Evolutionary conservation across 1,140 invertebrate genomes (phyloP).

Genomic region (Brachionus sp.): DNA sequence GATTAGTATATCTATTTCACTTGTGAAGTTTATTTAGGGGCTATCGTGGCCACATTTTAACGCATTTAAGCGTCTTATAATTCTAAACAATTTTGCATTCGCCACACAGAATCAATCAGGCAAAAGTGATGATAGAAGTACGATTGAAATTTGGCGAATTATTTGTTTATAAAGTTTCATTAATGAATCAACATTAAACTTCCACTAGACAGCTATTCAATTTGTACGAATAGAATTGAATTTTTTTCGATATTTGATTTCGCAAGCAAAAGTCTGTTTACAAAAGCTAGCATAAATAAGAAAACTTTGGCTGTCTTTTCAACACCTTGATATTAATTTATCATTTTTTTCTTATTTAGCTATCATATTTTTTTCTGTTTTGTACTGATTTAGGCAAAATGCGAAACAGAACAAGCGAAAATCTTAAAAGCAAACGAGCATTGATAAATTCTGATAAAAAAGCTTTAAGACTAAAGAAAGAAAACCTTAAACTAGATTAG

Average conservation of each 20-base stretch:
- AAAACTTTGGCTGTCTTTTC: constrained; percentile 20
- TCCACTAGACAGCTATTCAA: constrained; percentile 10
- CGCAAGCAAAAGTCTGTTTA: not conserved
- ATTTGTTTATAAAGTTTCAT: not conserved
- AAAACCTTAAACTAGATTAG: constrained; percentile 36
- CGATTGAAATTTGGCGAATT: constrained; percentile 1
- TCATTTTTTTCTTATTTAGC: constrained; percentile 16
- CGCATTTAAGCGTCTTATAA: not conserved
- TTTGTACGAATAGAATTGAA: not conserved
- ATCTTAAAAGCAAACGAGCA: not conserved
- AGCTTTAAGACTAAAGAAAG: not conserved
- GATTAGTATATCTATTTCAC: not conserved
- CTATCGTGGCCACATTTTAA: too few relatives aligned
- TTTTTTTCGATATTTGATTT: not conserved
- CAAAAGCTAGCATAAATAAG: constrained; percentile 11
- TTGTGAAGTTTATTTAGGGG: not conserved
- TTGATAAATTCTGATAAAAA: constrained; percentile 42
- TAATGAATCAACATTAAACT: not conserved
- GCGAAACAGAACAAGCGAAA: constrained; percentile 17
- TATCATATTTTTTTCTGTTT: constrained; percentile 9
- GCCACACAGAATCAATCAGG: not conserved
- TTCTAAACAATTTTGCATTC: not conserved
- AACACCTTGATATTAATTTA: constrained; percentile 43
- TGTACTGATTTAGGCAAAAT: not conserved
- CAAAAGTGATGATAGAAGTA: not conserved